Base-by-base conservation (phyloP, 2,113 vertebrate species). In the Calyptommatus sinebrachiatus region DNA sequence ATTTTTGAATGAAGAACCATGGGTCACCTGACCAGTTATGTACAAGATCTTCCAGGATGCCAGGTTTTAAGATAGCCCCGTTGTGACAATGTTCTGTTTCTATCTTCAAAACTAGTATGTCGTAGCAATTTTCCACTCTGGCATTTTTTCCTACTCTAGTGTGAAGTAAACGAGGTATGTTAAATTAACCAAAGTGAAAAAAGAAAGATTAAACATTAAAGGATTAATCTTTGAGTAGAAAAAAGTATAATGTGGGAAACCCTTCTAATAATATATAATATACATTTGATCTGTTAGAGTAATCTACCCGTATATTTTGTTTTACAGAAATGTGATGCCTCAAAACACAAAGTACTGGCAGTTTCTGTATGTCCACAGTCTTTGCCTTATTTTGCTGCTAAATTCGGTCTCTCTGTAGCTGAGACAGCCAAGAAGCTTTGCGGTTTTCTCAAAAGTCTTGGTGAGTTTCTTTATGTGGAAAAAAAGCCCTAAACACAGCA, bases 311-410 rank as follows among this genome's bases (percentile, higher is more conserved):
- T 87, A 28, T 29, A 0, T 72, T 76, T 82, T 68, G 31, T 85
- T 86, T 80, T 65, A 63, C 83, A 96, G 96, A 95, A 93, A 87
- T 95, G 95, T 69, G 94, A 96, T 85, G 83, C 93, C 86, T 96
- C 95, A 71, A 91, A 94, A 92, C 96, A 95, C 91, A 96, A 91
- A 91, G 94, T 96, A 86, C 87, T 96, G 89, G 95, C 91, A 45
- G 95, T 93, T 79, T 95, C 94, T 31, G 74, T 97, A 62, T 96
- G 94, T 85, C 95, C 95, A 73, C 96, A 96, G 90, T 96, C 95
- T 84, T 91, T 97, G 91, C 95, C 95, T 92, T 98, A 97, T 91
- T 99, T 99, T 89, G 97, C 97, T 74, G 95, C 96, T 85, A 98
- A 97, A 87, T 97, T 98, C 77, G 92, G 83, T 61, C 74, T 99